A percentile compares a stretch with the other conserved stretches of the same genome.
Evolutionary conservation across 2,797 vertebrate genomes (phyloP).

Genomic region (Meriones psammophilus): DNA sequence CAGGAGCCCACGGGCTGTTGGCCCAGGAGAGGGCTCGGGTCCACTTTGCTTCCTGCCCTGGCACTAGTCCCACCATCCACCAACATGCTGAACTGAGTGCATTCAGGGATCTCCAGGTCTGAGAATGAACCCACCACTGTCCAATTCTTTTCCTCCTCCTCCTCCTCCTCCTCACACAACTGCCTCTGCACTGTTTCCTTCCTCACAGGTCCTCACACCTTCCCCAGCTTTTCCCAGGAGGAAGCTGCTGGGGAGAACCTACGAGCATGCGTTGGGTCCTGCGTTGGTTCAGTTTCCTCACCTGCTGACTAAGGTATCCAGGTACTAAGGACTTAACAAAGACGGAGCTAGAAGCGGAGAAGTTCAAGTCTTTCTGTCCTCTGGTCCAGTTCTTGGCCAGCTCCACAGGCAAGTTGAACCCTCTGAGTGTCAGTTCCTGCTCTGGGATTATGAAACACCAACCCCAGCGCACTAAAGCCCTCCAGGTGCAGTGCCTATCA

Average conservation of each 20-base stretch:
- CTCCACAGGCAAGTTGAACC: not conserved
- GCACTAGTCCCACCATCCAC: not conserved
- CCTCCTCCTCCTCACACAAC: not conserved
- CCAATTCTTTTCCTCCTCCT: not conserved
- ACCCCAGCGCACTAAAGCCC: not conserved
- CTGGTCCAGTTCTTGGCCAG: not conserved
- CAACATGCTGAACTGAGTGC: not conserved
- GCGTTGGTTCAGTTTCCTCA: constrained; percentile 71
- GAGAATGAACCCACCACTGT: not conserved
- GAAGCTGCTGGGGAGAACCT: not conserved
- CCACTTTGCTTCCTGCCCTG: not conserved
- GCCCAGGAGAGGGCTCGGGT: not conserved
- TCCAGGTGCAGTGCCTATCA: too few relatives aligned
- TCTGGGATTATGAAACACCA: not conserved
- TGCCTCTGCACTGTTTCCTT: not conserved
- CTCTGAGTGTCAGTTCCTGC: not conserved
- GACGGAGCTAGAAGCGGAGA: not conserved
- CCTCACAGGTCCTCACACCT: not conserved
- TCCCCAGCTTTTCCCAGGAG: not conserved
- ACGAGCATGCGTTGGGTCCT: not conserved
- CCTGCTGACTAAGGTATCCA: constrained; percentile 31
- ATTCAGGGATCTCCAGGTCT: not conserved
- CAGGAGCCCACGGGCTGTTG: not conserved
- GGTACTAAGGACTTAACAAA: not conserved
- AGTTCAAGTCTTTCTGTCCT: not conserved